phyloP scores from a whole-genome alignment of 2,888 invertebrate species.

The Brachyopa scutellaris region DNA sequence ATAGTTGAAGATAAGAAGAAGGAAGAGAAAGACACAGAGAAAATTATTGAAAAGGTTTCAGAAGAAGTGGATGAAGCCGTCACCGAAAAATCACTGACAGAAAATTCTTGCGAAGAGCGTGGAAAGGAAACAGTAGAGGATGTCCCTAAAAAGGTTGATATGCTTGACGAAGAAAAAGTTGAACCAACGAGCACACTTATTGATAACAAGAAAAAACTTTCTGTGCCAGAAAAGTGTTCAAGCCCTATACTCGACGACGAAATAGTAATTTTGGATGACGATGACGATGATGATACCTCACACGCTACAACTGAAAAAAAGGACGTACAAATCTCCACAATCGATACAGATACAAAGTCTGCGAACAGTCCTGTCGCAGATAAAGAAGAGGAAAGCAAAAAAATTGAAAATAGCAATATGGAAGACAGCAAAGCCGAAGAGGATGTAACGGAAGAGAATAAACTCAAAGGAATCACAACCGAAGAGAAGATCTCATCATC shows the following conservation, averaged over 20 bases:
- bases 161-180: not conserved
- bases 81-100: not conserved
- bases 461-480: too few species aligned
- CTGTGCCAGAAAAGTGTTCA: not conserved
- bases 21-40: conserved; percentile 13
- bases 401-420: too few species aligned
- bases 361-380: not conserved
- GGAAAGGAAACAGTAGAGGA: too few species aligned
- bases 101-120: too few species aligned
- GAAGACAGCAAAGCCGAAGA: too few species aligned
- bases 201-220: not conserved
- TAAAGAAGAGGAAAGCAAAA: too few species aligned
- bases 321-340: conserved; percentile 3
- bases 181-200: not conserved
- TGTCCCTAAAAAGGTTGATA: not conserved
- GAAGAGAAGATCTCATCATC: conserved; percentile 30
- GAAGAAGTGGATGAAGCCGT: not conserved
- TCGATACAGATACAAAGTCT: conserved; percentile 8
- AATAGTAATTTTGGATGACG: conserved; percentile 75
- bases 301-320: not conserved
- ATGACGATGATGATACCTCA: conserved; percentile 73
- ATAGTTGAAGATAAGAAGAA: conserved; percentile 37
- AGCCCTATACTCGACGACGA: conserved; percentile 71
- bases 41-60: not conserved
- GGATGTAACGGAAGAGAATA: too few species aligned